These are phyloP conservation scores for Tricholauxania praeusta DNA, from an alignment of 2,888 invertebrate genomes.

Conservation along the genomic window DNA sequence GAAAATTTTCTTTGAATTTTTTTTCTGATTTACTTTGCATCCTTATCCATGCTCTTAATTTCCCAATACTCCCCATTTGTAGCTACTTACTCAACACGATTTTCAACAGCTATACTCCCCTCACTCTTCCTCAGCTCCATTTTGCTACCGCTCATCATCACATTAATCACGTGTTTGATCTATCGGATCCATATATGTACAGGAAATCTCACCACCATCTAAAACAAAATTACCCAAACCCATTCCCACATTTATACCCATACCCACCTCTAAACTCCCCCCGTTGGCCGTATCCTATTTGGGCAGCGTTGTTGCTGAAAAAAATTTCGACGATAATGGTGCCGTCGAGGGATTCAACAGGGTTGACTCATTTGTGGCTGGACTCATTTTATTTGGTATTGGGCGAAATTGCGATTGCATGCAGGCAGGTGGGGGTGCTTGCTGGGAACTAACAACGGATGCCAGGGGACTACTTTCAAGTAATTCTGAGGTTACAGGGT, in stretches of 20 bases:
- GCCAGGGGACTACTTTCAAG: conserved; percentile 63
- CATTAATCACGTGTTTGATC: conserved; percentile 62
- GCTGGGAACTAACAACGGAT: conserved; percentile 52
- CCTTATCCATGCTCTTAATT: no score
- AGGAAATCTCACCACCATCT: conserved; percentile 62
- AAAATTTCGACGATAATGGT: conserved; percentile 66
- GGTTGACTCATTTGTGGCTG: conserved; percentile 49
- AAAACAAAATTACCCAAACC: conserved; percentile 52
- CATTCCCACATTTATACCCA: conserved; percentile 33
- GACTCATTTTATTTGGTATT: conserved; percentile 67
- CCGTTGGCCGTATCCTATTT: conserved; percentile 67
- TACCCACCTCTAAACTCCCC: conserved; percentile 52
- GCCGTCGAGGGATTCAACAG: conserved; percentile 65
- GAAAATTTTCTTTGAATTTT: no score
- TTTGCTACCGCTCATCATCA: background rate
- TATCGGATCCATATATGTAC: conserved; percentile 65
- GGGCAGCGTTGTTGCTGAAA: conserved; percentile 66
- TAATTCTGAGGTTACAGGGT: conserved; percentile 49
- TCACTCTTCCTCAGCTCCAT: no score
- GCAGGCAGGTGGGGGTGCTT: conserved; percentile 62
- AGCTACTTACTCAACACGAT: no score
- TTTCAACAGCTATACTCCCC: background rate
- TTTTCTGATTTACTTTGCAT: no score
- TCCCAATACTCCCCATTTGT: no score
- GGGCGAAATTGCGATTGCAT: conserved; percentile 68